A percentile compares a stretch with the other conserved stretches of the same genome.
These are phyloP conservation scores for Andrena praecox DNA, from an alignment of 2,888 invertebrate genomes.

Conservation along the genomic window DNA sequence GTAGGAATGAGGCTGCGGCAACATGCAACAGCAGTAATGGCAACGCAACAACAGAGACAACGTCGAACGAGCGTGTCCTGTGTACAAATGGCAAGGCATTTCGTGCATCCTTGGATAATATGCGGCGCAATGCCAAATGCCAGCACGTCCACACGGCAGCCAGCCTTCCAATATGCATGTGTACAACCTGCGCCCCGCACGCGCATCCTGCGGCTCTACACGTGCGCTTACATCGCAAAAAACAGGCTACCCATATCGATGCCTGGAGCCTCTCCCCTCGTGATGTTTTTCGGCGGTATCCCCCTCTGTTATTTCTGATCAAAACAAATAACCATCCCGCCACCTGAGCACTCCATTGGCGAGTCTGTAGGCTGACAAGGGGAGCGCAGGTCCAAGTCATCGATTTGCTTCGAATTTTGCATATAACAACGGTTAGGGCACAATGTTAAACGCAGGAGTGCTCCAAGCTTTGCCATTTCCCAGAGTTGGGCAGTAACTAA, in stretches of 20 bases:
- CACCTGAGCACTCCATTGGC: not conserved
- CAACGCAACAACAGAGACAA: constrained; percentile 69
- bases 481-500: too few relatives aligned
- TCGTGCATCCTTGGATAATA: constrained; percentile 83
- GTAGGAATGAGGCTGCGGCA: constrained; percentile 75
- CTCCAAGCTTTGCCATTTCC: too few relatives aligned
- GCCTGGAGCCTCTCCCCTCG: not conserved
- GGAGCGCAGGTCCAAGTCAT: too few relatives aligned
- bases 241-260: constrained; percentile 43
- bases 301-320: not conserved
- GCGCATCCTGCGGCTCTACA: constrained; percentile 48
- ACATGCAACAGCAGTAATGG: constrained; percentile 75
- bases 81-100: constrained; percentile 78
- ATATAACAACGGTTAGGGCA: too few relatives aligned
- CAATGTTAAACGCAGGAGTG: too few relatives aligned
- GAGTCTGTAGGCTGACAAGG: too few relatives aligned
- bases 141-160: constrained; percentile 73
- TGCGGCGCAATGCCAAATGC: constrained; percentile 83
- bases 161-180: constrained; percentile 70
- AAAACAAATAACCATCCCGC: constrained; percentile 14
- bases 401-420: too few relatives aligned
- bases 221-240: constrained; percentile 49
- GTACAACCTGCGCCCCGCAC: constrained; percentile 62
- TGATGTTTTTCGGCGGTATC: constrained; percentile 9
- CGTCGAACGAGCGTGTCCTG: constrained; percentile 77